A percentile compares a stretch with the other conserved stretches of the same genome.
phyloP scores from a whole-genome alignment of 2,797 vertebrate species.

The Ctenopoma multispine region DNA sequence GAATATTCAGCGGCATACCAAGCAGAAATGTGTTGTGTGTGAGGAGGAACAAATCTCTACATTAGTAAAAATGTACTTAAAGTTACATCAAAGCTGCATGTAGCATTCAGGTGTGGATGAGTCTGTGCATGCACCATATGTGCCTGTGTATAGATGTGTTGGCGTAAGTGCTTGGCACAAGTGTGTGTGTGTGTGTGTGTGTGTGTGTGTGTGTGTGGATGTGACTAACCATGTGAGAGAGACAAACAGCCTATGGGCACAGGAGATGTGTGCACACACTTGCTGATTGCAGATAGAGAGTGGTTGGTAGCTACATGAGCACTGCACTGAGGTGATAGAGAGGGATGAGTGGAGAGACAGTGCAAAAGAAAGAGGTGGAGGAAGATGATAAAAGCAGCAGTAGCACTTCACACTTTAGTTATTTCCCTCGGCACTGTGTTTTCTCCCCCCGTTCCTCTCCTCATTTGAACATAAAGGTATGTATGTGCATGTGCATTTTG shows the following conservation, averaged over 20 bases:
- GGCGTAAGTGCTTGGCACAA: conserved; percentile 23
- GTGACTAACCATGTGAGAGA: conserved; percentile 54
- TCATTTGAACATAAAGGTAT: conserved; percentile 37
- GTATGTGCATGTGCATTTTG: conserved; percentile 11
- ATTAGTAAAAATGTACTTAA: conserved; percentile 36
- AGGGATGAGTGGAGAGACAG: conserved; percentile 51
- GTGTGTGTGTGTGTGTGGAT: conserved; percentile 32
- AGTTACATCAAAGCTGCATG: conserved; percentile 30
- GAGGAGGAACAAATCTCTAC: conserved; percentile 9
- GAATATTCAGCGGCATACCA: conserved; percentile 54
- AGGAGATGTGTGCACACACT: conserved; percentile 47
- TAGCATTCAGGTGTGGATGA: conserved; percentile 20
- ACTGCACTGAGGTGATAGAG: conserved; percentile 58
- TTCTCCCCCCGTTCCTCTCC: conserved; percentile 32
- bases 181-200: conserved; percentile 36
- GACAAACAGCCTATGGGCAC: conserved; percentile 67
- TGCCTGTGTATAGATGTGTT: conserved; percentile 32
- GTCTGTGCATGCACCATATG: conserved; percentile 1
- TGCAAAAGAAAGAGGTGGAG: conserved; percentile 62
- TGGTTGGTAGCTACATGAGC: conserved; percentile 59
- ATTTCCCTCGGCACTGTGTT: conserved; percentile 55
- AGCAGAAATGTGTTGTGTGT: conserved; percentile 33
- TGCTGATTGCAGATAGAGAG: conserved; percentile 58
- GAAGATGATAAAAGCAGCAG: conserved; percentile 72
- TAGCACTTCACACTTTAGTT: conserved; percentile 67